A percentile compares a stretch with the other conserved stretches of the same genome.
These are phyloP conservation scores for Drosophila neocordata DNA, from an alignment of 1,140 invertebrate genomes.

Conservation along the genomic window DNA sequence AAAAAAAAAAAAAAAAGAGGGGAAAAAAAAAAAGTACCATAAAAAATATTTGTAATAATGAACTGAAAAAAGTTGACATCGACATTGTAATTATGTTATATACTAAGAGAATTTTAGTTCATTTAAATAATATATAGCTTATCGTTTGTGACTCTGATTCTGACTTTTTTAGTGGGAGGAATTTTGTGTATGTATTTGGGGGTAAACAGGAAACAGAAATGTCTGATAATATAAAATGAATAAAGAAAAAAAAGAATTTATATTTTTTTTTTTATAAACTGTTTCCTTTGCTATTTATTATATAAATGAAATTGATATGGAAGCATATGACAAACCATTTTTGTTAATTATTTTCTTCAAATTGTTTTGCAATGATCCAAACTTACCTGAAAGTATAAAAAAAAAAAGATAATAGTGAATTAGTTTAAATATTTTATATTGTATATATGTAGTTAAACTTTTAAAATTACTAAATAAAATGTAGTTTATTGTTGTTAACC, in stretches of 20 bases:
- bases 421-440: not conserved
- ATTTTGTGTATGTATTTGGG: not conserved
- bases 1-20: not conserved
- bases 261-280: not conserved
- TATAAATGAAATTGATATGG: not conserved
- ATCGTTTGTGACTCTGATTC: conserved; percentile 17
- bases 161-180: not conserved
- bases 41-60: no score
- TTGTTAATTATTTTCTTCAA: not conserved
- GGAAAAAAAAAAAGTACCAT: no score
- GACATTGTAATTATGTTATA: conserved; percentile 12
- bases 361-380: not conserved
- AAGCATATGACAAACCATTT: not conserved
- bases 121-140: conserved; percentile 21
- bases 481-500: not conserved
- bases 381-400: not conserved
- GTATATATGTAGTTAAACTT: not conserved
- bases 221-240: not conserved
- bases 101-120: conserved; percentile 24
- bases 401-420: not conserved
- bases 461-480: no score
- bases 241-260: not conserved
- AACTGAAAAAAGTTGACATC: conserved; percentile 45
- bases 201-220: conserved; percentile 1
- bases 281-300: not conserved